These are phyloP conservation scores for Tupaia tana DNA, from an alignment of 2,113 vertebrate genomes.

Conservation along the genomic window DNA sequence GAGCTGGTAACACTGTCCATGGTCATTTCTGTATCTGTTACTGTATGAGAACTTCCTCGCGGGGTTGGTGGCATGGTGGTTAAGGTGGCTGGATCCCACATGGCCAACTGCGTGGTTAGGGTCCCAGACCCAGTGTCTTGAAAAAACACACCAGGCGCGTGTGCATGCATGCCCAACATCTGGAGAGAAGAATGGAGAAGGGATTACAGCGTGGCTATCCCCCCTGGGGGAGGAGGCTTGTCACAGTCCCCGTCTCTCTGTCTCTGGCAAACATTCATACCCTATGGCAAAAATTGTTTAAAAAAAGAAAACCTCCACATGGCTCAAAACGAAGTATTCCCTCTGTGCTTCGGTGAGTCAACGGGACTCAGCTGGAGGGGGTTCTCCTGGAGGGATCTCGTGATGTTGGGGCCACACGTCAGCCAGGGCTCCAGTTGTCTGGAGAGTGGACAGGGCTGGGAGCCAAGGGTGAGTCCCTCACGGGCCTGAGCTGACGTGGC, in stretches of 20 bases:
- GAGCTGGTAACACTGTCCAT: fast-evolving
- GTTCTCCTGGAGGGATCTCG: fast-evolving
- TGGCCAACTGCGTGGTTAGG: too few relatives aligned
- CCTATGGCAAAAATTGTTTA: too few relatives aligned
- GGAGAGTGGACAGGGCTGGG: neutral
- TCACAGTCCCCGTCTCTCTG: too few relatives aligned
- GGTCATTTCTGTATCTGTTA: fast-evolving
- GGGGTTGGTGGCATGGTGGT: too few relatives aligned
- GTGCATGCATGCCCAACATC: too few relatives aligned
- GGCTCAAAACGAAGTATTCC: neutral
- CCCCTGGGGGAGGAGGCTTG: too few relatives aligned
- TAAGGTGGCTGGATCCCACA: too few relatives aligned
- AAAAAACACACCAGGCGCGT: too few relatives aligned
- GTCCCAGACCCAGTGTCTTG: too few relatives aligned
- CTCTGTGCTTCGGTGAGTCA: neutral
- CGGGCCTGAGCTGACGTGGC: fast-evolving
- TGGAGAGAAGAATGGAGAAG: too few relatives aligned
- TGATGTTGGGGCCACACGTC: fast-evolving
- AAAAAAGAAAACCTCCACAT: neutral
- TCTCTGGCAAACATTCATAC: too few relatives aligned
- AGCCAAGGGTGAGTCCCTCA: fast-evolving
- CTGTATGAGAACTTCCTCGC: neutral
- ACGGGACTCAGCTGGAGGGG: fast-evolving
- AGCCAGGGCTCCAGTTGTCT: neutral
- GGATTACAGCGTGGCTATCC: too few relatives aligned